Base-by-base conservation (phyloP, 2,113 vertebrate genomes). In the Dromas ardeola region DNA sequence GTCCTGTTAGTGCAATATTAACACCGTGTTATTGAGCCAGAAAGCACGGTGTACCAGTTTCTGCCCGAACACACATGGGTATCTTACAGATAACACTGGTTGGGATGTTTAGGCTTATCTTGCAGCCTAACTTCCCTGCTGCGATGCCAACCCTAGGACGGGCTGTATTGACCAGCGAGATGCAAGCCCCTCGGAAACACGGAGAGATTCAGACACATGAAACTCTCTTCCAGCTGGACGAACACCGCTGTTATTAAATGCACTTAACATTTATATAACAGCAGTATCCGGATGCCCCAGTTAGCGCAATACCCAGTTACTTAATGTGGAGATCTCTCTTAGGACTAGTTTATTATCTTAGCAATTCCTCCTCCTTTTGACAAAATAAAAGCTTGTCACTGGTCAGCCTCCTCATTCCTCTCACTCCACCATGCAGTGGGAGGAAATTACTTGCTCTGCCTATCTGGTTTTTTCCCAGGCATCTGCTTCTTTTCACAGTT, bases 381-480 rank as follows among this genome's bases (percentile, higher is more conserved):
- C 45, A 49, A 78, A 78, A 66, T 27, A 36, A 73, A 69, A 88
- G 42, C 42, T 67, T 19, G n/a, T 88, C 4, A 1, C 47, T 45
- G 74, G 74, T 76, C 93, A 92, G 45, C 86, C 66, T 90, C 91
- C 78, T 82, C 74, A 19, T 42, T 82, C 56, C 52, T 67, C 61
- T 74, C 79, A 58, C 66, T 58, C 79, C 86, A 66, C 49, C 38
- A 40, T 42, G 73, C 27, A 22, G 70, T 92, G 82, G 88, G 86
- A 95, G 74, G 86, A 85, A 90, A 76, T n/a, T 36, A 38, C 91
- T 55, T 63, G 61, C 56, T 88, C 86, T 88, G 50, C 47, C 63
- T 61, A 2, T 23, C 45, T 40, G 34, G 20, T 22, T 78, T 92
- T 55, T 47, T 34, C 32, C 47, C 16, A 2, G 27, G 25, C 38